Evolutionary conservation across 2,113 vertebrate species (phyloP).

Genomic region (Propithecus coquereli): DNA sequence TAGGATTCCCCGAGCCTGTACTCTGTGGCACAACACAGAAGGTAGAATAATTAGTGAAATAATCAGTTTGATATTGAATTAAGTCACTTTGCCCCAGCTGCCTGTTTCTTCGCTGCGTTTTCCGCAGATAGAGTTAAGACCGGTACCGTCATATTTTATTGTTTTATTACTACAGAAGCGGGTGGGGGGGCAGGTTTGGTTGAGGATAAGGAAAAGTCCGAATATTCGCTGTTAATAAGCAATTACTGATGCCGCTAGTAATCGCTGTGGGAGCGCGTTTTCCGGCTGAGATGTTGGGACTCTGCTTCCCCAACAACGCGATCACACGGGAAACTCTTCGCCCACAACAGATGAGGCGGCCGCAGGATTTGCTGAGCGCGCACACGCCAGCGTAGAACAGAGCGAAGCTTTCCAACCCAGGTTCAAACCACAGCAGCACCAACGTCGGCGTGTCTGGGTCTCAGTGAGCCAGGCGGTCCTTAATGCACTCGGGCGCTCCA

Average conservation of each 20-base stretch:
- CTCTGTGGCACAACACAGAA: conserved; percentile 51
- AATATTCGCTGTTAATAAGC: conserved; percentile 61
- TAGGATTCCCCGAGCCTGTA: not conserved
- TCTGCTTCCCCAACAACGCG: conserved; percentile 34
- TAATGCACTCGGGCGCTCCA: not conserved
- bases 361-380: not conserved
- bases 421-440: not conserved
- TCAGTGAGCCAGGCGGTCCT: not conserved
- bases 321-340: conserved; percentile 65
- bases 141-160: conserved; percentile 7
- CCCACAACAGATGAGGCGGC: conserved; percentile 54
- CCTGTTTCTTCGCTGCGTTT: conserved; percentile 29
- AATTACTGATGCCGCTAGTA: conserved; percentile 37
- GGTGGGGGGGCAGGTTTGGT: conserved; percentile 45
- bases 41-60: conserved; percentile 61
- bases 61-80: conserved; percentile 70
- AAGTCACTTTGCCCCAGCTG: conserved; percentile 58
- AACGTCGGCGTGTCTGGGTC: not conserved
- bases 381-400: not conserved
- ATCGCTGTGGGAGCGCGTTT: conserved; percentile 63
- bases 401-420: not conserved
- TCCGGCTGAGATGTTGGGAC: conserved; percentile 52
- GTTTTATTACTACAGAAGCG: conserved; percentile 7
- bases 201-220: conserved; percentile 10
- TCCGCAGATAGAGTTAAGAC: conserved; percentile 11